Evolutionary conservation across 2,888 invertebrate genomes (phyloP), one percentile per base, ranked within the genome.

Genomic region (Ochropleura plecta): DNA sequence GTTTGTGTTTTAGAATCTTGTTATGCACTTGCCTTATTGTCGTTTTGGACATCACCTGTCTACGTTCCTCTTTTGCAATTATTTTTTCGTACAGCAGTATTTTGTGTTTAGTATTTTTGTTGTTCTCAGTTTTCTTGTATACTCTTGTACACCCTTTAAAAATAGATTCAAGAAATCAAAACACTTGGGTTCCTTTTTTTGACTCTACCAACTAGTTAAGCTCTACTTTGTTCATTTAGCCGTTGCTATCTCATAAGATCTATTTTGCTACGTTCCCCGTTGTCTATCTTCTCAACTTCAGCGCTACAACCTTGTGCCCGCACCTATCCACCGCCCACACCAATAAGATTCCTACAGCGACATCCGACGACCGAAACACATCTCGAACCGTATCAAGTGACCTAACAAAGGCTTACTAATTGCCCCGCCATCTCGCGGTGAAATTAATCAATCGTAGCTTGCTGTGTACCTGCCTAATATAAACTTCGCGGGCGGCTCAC

Each of bases 401-500:
- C 84, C 81, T 90, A 92, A 95, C 95, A 95, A 95, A 95, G 92
- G 92, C 90, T 83, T 92, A 93, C 95, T 96, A 96, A 96, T 96
- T 95, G 94, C 94, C 92, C 90, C 92, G 93, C 93, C 93, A 94
- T 93, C 94, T 93, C 91, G 88, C 92, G 88, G 92, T 92, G 92
- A 93, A 95, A 95, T 96, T 96, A 95, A 96, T 96, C 95, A 95
- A 94, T 93, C 92, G 89, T 83, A 89, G 90, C 91, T 83, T 85
- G 86, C 86, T 90, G 90, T 92, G 91, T 94, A 93, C 94, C 93
- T 93, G 93, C 93, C 93, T 95, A 95, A 95, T 96, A 95, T 96
- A 96, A 95, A 96, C 95, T 96, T 96, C 93, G 95, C 91, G 90
- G 87, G 87, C 94, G 94, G 95, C 92, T 90, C 82, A 89, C 94